Base-by-base conservation (phyloP, 2,888 invertebrate species). In the Caprella mutica region DNA sequence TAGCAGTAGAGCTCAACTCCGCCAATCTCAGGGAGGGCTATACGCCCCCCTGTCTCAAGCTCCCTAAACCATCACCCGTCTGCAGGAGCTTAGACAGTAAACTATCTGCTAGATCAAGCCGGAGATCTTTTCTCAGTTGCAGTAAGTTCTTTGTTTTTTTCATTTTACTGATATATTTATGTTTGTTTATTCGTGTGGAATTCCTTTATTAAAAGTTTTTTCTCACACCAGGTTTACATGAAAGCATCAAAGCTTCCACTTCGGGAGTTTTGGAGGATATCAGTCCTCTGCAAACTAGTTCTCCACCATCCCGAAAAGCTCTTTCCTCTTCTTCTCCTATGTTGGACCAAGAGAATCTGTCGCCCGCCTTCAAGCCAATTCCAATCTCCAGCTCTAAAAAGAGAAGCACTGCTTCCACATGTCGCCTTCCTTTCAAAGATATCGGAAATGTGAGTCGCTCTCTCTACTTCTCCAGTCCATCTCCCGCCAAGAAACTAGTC, bases 41-140 rank as follows among this genome's bases (percentile, higher is more conserved):
- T 5, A 48, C 29, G 29, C 48, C 27, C n/a, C n/a, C 48, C 29
- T 9, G 17, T 48, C 48, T 24, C 19, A 30, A 19, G 24, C 48
- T 29, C 48, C 48, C 26, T 17, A 19, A 12, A 5, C 19, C 27
- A n/a, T 48, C 30, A 17, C 17, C 9, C 27, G 48, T 8, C 27
- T 27, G 17, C 2, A 17, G 9, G n/a, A n/a, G n/a, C n/a, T n/a
- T n/a, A n/a, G n/a, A n/a, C n/a, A n/a, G n/a, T n/a, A n/a, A n/a
- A n/a, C n/a, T n/a, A n/a, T n/a, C n/a, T n/a, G n/a, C n/a, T n/a
- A n/a, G n/a, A n/a, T n/a, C n/a, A n/a, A n/a, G n/a, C n/a, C n/a
- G n/a, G n/a, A n/a, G n/a, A n/a, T 48, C 48, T 30, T 19, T 24
- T 21, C 48, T 48, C 30, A 48, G 48, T 21, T 48, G 48, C 48